Conservation (phyloP, 2,113 vertebrate genomes). For the Eurystomus gularis region DNA sequence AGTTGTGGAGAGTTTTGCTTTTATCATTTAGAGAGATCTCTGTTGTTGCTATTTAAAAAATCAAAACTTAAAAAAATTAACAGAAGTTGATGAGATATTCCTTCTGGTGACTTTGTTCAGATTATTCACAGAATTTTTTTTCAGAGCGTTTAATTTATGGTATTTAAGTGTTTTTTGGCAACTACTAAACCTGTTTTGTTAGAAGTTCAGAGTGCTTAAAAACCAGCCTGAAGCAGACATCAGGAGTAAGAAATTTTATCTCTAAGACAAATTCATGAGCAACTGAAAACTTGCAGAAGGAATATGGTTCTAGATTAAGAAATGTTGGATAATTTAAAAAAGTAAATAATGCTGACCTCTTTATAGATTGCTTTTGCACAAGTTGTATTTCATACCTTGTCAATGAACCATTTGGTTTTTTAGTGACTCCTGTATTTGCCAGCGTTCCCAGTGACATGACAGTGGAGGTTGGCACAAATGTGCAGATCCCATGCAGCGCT, state of each 20-base stretch:
- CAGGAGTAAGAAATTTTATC: background rate
- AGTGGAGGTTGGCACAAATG: conserved; percentile 89
- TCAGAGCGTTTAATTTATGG: background rate
- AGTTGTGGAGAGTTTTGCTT: background rate
- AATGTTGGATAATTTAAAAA: background rate
- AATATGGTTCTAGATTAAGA: background rate
- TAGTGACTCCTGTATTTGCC: conserved; percentile 95
- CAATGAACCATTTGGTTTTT: background rate
- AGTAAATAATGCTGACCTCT: background rate
- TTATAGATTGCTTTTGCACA: background rate
- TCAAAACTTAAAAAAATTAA: background rate
- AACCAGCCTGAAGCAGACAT: background rate
- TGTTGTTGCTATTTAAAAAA: background rate
- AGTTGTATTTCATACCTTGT: background rate
- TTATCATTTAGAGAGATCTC: background rate
- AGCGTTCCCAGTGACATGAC: conserved; percentile 92
- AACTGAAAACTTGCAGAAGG: background rate
- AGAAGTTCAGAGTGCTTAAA: background rate
- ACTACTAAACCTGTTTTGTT: background rate
- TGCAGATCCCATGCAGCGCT: conserved; percentile 93
- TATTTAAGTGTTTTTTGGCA: background rate
- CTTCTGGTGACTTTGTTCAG: background rate
- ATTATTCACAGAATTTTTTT: background rate
- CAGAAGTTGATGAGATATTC: background rate
- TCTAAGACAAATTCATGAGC: background rate